phyloP scores from a whole-genome alignment of 2,797 vertebrate genomes.

The Remorina albescens region DNA sequence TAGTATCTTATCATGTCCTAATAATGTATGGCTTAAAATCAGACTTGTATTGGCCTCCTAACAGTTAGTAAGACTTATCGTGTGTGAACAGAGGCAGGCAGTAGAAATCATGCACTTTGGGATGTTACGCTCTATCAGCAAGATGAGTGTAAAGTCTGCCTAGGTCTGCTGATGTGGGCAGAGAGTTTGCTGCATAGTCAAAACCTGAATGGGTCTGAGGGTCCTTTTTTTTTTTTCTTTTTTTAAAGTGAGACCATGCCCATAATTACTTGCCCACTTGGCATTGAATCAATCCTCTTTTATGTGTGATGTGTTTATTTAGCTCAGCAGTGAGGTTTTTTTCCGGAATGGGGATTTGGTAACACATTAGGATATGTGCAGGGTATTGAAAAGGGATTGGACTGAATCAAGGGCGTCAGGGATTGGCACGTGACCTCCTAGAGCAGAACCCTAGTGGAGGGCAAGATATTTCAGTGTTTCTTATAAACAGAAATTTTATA shows the following conservation, averaged over 20 bases:
- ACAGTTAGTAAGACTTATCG: slow-evolving; percentile 38
- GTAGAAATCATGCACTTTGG: slow-evolving; percentile 59
- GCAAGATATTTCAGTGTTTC: slow-evolving; percentile 28
- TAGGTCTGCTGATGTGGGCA: slow-evolving; percentile 76
- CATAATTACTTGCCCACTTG: slow-evolving; percentile 77
- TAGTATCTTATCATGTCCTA: slow-evolving; percentile 18
- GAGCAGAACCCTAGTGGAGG: slow-evolving; percentile 37
- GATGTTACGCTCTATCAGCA: slow-evolving; percentile 77
- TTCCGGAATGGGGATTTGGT: slow-evolving; percentile 60
- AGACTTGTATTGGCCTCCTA: slow-evolving; percentile 26
- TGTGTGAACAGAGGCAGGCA: slow-evolving; percentile 39
- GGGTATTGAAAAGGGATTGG: slow-evolving; percentile 73
- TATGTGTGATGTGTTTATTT: slow-evolving; percentile 78
- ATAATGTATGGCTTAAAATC: slow-evolving; percentile 32
- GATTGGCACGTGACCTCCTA: slow-evolving; percentile 67
- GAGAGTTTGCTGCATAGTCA: slow-evolving; percentile 76
- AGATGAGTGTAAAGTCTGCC: slow-evolving; percentile 76
- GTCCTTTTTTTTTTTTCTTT: slow-evolving; percentile 38
- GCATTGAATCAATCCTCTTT: slow-evolving; percentile 76
- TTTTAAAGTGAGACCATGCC: slow-evolving; percentile 61
- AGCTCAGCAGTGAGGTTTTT: slow-evolving; percentile 63
- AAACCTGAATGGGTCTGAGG: slow-evolving; percentile 69
- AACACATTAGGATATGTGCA: slow-evolving; percentile 65
- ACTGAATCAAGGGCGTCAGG: slow-evolving; percentile 66
- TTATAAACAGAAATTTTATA: too few species aligned